Evolutionary conservation across 2,888 invertebrate genomes (phyloP), one percentile per base, ranked within the genome.

Genomic region (Erebia palarica): DNA sequence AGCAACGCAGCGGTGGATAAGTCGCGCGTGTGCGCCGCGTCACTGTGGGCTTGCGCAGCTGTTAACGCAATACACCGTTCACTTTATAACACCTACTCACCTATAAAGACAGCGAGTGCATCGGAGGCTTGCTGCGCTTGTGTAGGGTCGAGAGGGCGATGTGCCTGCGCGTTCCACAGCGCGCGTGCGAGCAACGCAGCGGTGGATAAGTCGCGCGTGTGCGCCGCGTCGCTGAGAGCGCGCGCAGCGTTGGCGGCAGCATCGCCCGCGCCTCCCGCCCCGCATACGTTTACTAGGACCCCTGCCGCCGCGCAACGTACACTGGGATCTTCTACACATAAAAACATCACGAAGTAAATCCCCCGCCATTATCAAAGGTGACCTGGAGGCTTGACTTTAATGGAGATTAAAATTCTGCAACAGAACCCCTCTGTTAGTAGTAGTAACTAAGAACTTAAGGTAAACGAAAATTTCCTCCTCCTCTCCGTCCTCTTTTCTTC

Each of bases 221-320:
- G 95, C 1, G 84, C 84, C 49, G 82, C 82, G 51, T 76, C 77
- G 13, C 69, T 65, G 51, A 81, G 76, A 71, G 95, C 95, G 82
- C 95, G 95, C 69, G 81, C 79, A 11, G 79, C 80, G 21, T 76
- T 75, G n/a, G 71, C 77, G 0, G 78, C 82, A 16, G 82, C 84
- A 21, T 74, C 78, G 21, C 61, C 76, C 73, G 78, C 71, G 27
- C 97, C 97, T 57, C 90, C 87, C 74, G 86, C 85, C 44, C 89
- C 92, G 80, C 92, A 92, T 79, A 97, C 94, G 92, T 97, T 97
- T 21, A 97, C 97, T 65, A 97, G 94, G 55, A 97, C 96, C 1
- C 97, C 97, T 70, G 96, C 96, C 2, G 96, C 95, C 8, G 97
- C 96, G 82, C 96, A 96, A 0, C 97, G 94, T 16, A 97, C 93